These are phyloP conservation scores for Gymnopithys bicolor DNA, from an alignment of 2,797 vertebrate species.

Conservation along the genomic window DNA sequence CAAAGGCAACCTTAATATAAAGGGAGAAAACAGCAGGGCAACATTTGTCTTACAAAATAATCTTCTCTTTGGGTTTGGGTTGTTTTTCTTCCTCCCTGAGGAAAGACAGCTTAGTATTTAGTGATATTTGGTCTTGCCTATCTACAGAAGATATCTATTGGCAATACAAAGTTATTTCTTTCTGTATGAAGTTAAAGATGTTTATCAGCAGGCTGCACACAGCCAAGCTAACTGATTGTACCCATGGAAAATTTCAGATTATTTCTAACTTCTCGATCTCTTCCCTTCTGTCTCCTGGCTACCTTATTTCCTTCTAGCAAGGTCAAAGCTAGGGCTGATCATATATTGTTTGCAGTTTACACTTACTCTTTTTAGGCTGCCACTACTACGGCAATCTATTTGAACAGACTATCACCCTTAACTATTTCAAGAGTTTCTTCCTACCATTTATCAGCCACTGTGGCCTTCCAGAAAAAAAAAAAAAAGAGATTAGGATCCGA, in stretches of 20 bases:
- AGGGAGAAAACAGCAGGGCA: neutral
- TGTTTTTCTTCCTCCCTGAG: neutral
- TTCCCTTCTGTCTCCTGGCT: neutral
- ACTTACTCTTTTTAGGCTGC: neutral
- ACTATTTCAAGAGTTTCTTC: neutral
- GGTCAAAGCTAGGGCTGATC: neutral
- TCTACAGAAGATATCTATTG: neutral
- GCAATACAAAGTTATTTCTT: neutral
- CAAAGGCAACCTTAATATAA: neutral
- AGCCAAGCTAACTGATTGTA: neutral
- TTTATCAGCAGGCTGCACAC: neutral
- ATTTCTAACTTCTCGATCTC: neutral
- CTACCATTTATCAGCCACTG: neutral
- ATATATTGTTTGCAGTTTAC: neutral
- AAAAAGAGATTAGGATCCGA: neutral
- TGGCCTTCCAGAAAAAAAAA: neutral
- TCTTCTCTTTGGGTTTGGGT: neutral
- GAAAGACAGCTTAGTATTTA: neutral
- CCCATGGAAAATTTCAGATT: neutral
- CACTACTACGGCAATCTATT: neutral
- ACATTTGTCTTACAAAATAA: neutral
- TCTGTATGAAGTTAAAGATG: neutral
- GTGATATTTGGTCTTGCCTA: neutral
- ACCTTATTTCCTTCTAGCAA: neutral
- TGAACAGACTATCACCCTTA: neutral